Conservation (phyloP, 2,113 vertebrate genomes). For the Jaculus jaculus region DNA sequence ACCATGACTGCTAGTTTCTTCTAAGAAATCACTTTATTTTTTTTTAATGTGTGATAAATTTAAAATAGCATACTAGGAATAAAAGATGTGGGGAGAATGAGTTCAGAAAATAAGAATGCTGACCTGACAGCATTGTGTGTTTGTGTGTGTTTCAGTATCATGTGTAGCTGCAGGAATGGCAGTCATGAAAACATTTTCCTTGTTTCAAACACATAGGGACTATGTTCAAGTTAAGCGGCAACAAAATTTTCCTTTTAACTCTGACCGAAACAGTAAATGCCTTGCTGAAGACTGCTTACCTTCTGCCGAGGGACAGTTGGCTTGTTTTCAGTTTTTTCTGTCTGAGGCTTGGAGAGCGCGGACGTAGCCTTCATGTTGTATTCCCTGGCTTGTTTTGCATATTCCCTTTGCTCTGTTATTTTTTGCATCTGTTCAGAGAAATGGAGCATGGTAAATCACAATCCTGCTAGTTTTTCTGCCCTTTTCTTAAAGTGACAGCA, state of each 20-base stretch:
- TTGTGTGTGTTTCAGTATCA: not conserved
- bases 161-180: not conserved
- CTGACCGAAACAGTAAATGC: not conserved
- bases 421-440: constrained; percentile 89
- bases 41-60: not conserved
- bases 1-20: not conserved
- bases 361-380: constrained; percentile 88
- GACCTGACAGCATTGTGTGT: not conserved
- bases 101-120: not conserved
- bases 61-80: not conserved
- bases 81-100: not conserved
- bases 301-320: constrained; percentile 76
- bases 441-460: not conserved
- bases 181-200: not conserved
- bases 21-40: not conserved
- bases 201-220: not conserved
- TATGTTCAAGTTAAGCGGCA: not conserved
- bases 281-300: constrained; percentile 70
- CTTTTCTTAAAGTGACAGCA: not conserved
- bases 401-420: constrained; percentile 90
- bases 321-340: constrained; percentile 77
- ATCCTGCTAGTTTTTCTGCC: constrained; percentile 2
- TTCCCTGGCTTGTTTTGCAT: constrained; percentile 89
- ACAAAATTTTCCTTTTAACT: not conserved
- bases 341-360: constrained; percentile 73